Evolutionary conservation across 1,140 invertebrate species (phyloP).

Genomic region (Aradophagus sp.): DNA sequence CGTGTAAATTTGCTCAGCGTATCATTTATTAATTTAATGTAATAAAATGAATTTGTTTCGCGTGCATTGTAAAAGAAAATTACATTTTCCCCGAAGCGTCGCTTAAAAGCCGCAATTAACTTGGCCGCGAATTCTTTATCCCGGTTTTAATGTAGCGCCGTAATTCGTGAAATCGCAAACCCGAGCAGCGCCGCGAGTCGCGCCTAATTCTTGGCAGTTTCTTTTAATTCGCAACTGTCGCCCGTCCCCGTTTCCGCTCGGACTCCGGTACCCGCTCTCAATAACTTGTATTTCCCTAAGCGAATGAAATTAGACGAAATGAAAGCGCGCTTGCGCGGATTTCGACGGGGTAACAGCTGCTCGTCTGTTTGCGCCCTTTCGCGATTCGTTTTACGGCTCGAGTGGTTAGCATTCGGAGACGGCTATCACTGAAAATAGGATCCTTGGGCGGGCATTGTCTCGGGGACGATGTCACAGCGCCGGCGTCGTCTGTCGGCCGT

Average conservation of each 20-base stretch:
- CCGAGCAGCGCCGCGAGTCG: not conserved
- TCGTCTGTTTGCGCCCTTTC: constrained; percentile 51
- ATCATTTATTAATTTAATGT: too few relatives aligned
- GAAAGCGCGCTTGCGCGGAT: constrained; percentile 11
- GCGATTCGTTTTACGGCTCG: constrained; percentile 60
- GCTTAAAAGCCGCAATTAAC: too few relatives aligned
- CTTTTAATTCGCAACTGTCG: constrained; percentile 14
- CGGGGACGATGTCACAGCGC: too few relatives aligned
- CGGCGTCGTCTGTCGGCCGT: constrained; percentile 60
- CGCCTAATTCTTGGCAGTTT: constrained; percentile 8
- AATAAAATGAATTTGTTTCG: too few relatives aligned
- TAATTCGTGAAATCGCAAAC: too few relatives aligned
- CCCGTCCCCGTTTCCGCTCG: not conserved
- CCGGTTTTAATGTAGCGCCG: too few relatives aligned
- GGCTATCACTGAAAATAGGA: constrained; percentile 71
- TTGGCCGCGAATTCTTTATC: too few relatives aligned
- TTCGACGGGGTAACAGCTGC: constrained; percentile 62
- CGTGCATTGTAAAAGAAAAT: too few relatives aligned
- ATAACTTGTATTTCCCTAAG: constrained; percentile 39
- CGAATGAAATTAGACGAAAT: constrained; percentile 53
- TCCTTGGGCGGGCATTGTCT: constrained; percentile 64
- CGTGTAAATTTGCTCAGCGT: too few relatives aligned
- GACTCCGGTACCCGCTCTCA: not conserved
- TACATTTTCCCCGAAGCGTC: too few relatives aligned
- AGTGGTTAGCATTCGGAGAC: constrained; percentile 62